A percentile compares a stretch with the other conserved stretches of the same genome.
phyloP scores from a whole-genome alignment of 2,888 invertebrate species.

The Heliconius erato region DNA sequence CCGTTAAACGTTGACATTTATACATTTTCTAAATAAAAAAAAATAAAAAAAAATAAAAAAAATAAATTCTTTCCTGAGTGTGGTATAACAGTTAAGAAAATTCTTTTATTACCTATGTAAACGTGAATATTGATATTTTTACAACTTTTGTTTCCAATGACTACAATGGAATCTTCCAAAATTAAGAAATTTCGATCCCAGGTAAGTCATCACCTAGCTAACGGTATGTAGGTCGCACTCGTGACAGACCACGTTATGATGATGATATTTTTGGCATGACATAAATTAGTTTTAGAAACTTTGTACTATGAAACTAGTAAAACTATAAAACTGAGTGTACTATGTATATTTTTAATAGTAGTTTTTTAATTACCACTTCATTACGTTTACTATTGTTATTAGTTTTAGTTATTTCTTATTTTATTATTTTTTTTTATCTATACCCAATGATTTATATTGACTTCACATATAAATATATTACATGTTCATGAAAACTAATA shows the following conservation, averaged over 20 bases:
- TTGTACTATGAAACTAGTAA: background rate
- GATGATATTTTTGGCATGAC: slow-evolving; percentile 39
- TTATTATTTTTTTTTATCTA: background rate
- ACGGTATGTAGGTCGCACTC: slow-evolving; percentile 32
- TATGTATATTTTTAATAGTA: slow-evolving; percentile 9
- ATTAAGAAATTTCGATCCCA: background rate
- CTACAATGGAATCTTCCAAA: background rate
- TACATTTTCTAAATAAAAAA: too few relatives aligned
- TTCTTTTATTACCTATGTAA: too few relatives aligned
- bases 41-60: too few relatives aligned
- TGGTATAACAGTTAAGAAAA: too few relatives aligned
- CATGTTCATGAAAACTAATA: too few relatives aligned
- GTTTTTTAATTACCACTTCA: slow-evolving; percentile 3
- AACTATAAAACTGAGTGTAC: background rate
- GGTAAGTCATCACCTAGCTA: slow-evolving; percentile 4
- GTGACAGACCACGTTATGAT: background rate
- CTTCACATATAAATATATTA: too few relatives aligned
- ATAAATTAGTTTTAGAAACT: slow-evolving; percentile 35
- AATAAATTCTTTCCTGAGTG: too few relatives aligned
- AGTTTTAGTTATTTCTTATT: background rate
- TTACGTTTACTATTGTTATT: slow-evolving; percentile 3
- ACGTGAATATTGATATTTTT: too few relatives aligned
- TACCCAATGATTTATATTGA: background rate
- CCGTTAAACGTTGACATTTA: too few relatives aligned
- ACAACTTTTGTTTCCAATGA: background rate